These are phyloP conservation scores for Pseudolycoriella hygida DNA, from an alignment of 2,888 invertebrate genomes.

Conservation along the genomic window DNA sequence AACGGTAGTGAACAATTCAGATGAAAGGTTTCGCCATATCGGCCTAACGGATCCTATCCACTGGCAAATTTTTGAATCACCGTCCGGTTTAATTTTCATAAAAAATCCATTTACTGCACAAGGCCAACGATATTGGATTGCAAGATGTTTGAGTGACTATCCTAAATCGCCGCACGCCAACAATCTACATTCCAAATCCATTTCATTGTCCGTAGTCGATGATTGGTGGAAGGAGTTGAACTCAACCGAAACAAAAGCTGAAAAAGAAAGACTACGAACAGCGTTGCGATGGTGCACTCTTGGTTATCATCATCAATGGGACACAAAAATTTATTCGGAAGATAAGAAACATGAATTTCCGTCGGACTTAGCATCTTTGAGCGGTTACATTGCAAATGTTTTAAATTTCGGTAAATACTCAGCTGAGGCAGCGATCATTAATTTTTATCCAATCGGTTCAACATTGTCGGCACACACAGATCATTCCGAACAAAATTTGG, in stretches of 20 bases:
- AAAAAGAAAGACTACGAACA: background rate
- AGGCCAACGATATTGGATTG: conserved; percentile 73
- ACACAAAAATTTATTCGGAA: conserved; percentile 75
- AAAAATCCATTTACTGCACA: conserved; percentile 61
- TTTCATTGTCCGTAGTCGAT: conserved; percentile 21
- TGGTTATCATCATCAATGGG: conserved; percentile 98
- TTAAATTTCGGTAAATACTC: conserved; percentile 42
- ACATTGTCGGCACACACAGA: conserved; percentile 89
- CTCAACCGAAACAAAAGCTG: conserved; percentile 18
- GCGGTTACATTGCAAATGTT: conserved; percentile 39
- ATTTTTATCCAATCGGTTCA: conserved; percentile 88
- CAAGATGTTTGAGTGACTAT: conserved; percentile 58
- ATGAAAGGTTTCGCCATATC: conserved; percentile 3
- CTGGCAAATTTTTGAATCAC: conserved; percentile 47
- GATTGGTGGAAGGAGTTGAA: conserved; percentile 44
- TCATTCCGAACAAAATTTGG: conserved; percentile 71
- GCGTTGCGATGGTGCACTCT: conserved; percentile 82
- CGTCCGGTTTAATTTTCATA: conserved; percentile 61
- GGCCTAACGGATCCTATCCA: conserved; percentile 30
- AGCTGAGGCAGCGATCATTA: conserved; percentile 89
- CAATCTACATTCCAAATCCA: conserved; percentile 16
- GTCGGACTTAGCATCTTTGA: conserved; percentile 45
- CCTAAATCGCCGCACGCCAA: conserved; percentile 43
- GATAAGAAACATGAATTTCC: conserved; percentile 51
- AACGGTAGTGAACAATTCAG: too few species aligned